A percentile compares a stretch with the other conserved stretches of the same genome.
Conservation (phyloP, 2,113 vertebrate species). For the Aix galericulata region DNA sequence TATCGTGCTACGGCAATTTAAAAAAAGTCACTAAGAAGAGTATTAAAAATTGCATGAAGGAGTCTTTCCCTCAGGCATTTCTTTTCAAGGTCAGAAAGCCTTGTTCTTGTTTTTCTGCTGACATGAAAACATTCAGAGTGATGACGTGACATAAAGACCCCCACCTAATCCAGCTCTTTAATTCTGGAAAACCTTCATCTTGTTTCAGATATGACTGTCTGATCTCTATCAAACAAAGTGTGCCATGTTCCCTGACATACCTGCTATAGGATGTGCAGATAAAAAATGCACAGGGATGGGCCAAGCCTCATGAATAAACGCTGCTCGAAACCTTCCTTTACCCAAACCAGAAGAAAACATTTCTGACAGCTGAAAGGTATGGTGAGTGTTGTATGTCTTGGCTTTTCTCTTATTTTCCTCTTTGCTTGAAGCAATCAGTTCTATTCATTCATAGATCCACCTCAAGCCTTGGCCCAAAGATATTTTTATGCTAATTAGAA, state of each 20-base stretch:
- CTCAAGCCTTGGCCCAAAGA: background rate
- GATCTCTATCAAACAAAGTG: background rate
- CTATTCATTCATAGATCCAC: background rate
- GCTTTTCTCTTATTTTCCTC: background rate
- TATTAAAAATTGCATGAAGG: conserved; percentile 61
- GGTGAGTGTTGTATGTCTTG: background rate
- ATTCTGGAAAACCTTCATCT: conserved; percentile 19
- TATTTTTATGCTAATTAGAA: background rate
- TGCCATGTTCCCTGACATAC: background rate
- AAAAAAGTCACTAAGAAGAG: background rate
- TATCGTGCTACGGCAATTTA: background rate
- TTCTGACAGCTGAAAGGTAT: background rate
- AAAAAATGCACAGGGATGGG: background rate
- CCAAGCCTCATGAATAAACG: background rate
- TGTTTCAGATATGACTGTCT: conserved; percentile 12
- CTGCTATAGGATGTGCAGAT: background rate
- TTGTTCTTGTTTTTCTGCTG: conserved; percentile 29
- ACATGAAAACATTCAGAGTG: conserved; percentile 34
- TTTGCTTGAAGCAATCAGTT: background rate
- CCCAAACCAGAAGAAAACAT: background rate
- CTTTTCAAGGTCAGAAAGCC: conserved; percentile 63
- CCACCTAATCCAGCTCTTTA: background rate
- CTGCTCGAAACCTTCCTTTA: background rate
- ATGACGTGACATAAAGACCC: background rate
- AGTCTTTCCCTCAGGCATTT: conserved; percentile 46